These are phyloP conservation scores for Gymnoscelis rufifasciata DNA, from an alignment of 2,888 invertebrate genomes.

Conservation along the genomic window DNA sequence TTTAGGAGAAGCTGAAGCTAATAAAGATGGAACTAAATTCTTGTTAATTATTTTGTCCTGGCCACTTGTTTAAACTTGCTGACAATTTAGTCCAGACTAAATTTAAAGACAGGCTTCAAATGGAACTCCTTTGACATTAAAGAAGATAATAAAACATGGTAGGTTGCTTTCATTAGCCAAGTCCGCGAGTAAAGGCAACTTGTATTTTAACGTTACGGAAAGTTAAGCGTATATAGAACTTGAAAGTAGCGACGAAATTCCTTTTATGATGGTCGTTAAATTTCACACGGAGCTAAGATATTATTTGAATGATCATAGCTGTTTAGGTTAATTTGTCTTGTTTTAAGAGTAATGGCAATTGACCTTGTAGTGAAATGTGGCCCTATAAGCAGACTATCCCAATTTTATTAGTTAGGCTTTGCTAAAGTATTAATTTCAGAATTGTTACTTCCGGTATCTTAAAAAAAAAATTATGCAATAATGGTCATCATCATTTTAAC, in stretches of 20 bases:
- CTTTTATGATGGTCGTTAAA: slow-evolving; percentile 69
- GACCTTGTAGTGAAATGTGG: no score
- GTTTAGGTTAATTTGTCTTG: no score
- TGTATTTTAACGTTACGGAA: slow-evolving; percentile 17
- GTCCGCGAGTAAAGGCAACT: slow-evolving; percentile 50
- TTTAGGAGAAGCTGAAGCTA: no score
- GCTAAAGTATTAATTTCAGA: no score
- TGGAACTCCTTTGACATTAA: slow-evolving; percentile 42
- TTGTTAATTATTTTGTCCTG: neutral
- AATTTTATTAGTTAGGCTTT: no score
- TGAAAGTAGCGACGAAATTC: slow-evolving; percentile 53
- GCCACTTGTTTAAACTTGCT: slow-evolving; percentile 3
- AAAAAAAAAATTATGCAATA: no score
- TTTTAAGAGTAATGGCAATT: no score
- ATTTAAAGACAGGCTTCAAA: slow-evolving; percentile 29
- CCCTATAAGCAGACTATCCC: no score
- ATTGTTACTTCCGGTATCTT: no score
- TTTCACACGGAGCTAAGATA: slow-evolving; percentile 39
- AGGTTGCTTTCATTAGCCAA: slow-evolving; percentile 66
- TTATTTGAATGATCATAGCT: neutral
- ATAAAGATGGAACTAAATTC: no score
- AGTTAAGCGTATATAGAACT: slow-evolving; percentile 54
- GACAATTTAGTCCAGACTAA: slow-evolving; percentile 30
- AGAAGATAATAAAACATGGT: slow-evolving; percentile 66
- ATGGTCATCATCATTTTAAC: no score